These are phyloP conservation scores for Patella depressa DNA, from an alignment of 2,888 invertebrate genomes.

Conservation along the genomic window DNA sequence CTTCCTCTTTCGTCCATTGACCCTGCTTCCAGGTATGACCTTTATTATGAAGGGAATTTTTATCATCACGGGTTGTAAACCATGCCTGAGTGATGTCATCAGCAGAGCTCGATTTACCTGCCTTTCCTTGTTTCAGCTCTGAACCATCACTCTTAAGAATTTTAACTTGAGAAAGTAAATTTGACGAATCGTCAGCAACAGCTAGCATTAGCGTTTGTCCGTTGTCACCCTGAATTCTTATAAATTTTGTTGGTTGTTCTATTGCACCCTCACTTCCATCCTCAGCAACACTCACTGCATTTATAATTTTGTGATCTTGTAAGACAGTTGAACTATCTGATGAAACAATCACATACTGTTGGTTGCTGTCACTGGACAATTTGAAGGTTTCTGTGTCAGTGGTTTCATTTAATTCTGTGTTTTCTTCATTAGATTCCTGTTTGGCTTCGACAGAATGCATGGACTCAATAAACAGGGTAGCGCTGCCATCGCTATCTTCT, in stretches of 20 bases:
- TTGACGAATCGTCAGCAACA: slow-evolving; percentile 43
- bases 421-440: too few species aligned
- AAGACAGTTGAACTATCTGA: not conserved
- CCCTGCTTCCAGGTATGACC: slow-evolving; percentile 72
- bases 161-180: not conserved
- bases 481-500: too few species aligned
- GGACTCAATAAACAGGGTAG: too few species aligned
- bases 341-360: slow-evolving; percentile 1
- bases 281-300: slow-evolving; percentile 18
- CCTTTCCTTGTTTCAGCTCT: not conserved
- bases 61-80: slow-evolving; percentile 73
- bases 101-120: slow-evolving; percentile 15
- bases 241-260: slow-evolving; percentile 55
- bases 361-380: not conserved
- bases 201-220: slow-evolving; percentile 62
- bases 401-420: too few species aligned
- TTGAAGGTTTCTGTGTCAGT: too few species aligned
- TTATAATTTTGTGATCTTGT: not conserved
- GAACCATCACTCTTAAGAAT: not conserved
- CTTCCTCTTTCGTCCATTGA: slow-evolving; percentile 73
- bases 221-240: slow-evolving; percentile 57
- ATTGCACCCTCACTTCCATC: slow-evolving; percentile 30
- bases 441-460: too few species aligned
- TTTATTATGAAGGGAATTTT: slow-evolving; percentile 68
- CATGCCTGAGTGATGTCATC: slow-evolving; percentile 71